Conservation (phyloP, 2,113 vertebrate genomes). For the Nanorana parkeri region DNA sequence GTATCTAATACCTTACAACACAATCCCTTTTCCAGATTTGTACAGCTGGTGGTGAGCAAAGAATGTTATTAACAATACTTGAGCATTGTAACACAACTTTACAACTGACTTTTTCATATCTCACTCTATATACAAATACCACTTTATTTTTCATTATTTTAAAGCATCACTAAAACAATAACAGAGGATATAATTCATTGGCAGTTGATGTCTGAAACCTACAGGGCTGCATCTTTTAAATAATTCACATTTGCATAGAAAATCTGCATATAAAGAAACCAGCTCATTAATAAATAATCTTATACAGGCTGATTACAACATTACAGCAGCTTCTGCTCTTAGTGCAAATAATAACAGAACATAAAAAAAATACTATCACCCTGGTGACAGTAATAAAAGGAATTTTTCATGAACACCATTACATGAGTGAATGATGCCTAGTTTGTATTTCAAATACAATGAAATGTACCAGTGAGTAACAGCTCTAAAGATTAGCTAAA, state of each 20-base stretch:
- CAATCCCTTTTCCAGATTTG: too few species aligned
- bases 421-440: conserved; percentile 6
- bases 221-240: conserved; percentile 74
- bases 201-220: conserved; percentile 71
- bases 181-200: conserved; percentile 64
- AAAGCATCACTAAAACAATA: conserved; percentile 33
- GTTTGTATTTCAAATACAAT: conserved; percentile 6
- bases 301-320: conserved; percentile 67
- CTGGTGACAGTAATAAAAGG: conserved; percentile 17
- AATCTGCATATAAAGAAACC: conserved; percentile 76
- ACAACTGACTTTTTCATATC: not conserved
- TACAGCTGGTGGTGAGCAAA: too few species aligned
- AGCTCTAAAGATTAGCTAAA: too few species aligned
- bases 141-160: conserved; percentile 4
- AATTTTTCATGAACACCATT: conserved; percentile 19
- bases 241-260: conserved; percentile 74
- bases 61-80: too few species aligned
- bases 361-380: conserved; percentile 22
- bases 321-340: conserved; percentile 67
- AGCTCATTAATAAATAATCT: conserved; percentile 75
- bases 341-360: conserved; percentile 38
- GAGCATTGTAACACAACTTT: not conserved
- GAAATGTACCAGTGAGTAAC: not conserved
- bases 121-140: not conserved
- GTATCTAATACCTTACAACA: too few species aligned